These are phyloP conservation scores for Elegia similella DNA, from an alignment of 2,888 invertebrate species.

Conservation along the genomic window DNA sequence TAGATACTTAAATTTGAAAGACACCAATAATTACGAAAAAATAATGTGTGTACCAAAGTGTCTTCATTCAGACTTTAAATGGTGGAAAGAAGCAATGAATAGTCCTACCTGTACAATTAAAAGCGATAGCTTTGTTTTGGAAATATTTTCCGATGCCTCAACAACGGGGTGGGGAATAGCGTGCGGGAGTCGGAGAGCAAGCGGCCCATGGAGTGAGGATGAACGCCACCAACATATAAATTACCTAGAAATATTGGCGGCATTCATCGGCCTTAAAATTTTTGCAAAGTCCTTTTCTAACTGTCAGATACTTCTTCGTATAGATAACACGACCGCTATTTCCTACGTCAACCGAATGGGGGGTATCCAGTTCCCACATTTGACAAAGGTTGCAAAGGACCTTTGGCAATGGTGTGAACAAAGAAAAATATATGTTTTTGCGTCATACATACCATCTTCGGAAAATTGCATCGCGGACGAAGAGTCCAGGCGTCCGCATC, in stretches of 20 bases:
- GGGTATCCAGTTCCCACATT: no score
- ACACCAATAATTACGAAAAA: slow-evolving; percentile 5
- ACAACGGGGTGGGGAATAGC: slow-evolving; percentile 11
- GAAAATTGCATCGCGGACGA: no score
- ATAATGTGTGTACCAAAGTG: not conserved
- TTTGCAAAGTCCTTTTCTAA: slow-evolving; percentile 13
- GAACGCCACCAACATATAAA: slow-evolving; percentile 12
- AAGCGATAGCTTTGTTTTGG: not conserved
- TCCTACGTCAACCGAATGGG: slow-evolving; percentile 21
- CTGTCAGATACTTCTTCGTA: slow-evolving; percentile 12
- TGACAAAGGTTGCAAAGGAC: no score
- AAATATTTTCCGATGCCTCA: slow-evolving; percentile 16
- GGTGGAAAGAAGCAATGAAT: slow-evolving; percentile 9
- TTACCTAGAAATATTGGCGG: no score
- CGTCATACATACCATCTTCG: no score
- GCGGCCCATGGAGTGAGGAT: not conserved
- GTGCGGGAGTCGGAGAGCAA: not conserved
- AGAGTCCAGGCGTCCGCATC: slow-evolving; percentile 25
- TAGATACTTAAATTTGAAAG: not conserved
- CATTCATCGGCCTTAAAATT: slow-evolving; percentile 10
- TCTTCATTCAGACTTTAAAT: slow-evolving; percentile 1
- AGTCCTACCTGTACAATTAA: not conserved
- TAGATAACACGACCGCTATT: slow-evolving; percentile 17
- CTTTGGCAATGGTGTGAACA: no score
- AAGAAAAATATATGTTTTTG: no score